A percentile compares a stretch with the other conserved stretches of the same genome.
These are phyloP conservation scores for Eulimnadia texana DNA, from an alignment of 1,140 invertebrate species.

Conservation along the genomic window DNA sequence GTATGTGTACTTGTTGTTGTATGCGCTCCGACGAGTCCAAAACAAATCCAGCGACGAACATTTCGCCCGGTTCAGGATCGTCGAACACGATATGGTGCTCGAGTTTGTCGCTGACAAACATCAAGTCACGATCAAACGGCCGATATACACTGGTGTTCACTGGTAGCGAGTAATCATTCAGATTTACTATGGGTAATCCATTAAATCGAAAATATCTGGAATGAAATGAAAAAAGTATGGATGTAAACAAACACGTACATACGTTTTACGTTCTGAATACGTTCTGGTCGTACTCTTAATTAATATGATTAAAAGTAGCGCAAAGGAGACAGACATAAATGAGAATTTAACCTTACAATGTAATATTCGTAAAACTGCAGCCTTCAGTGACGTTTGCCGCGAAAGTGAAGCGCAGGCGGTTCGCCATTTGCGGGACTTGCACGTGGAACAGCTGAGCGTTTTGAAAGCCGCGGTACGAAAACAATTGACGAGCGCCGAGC, in stretches of 20 bases:
- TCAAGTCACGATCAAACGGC: no score
- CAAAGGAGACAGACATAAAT: not conserved
- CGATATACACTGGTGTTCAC: no score
- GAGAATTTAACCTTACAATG: not conserved
- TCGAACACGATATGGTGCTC: not conserved
- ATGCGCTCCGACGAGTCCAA: not conserved
- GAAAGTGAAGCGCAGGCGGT: not conserved
- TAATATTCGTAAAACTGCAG: not conserved
- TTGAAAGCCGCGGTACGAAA: not conserved
- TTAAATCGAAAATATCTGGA: no score
- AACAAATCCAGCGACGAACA: not conserved
- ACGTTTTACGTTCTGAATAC: not conserved
- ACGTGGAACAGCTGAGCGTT: not conserved
- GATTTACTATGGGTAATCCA: no score
- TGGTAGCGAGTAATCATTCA: no score
- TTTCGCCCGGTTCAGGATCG: not conserved
- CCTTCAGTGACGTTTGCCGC: not conserved
- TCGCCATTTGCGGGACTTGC: not conserved
- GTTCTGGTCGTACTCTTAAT: not conserved
- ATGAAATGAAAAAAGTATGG: no score
- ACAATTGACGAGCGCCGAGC: not conserved
- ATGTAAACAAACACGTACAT: no score
- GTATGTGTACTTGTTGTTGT: not conserved
- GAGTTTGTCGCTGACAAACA: not conserved
- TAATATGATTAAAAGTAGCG: not conserved